Evolutionary conservation across 2,113 vertebrate species (phyloP).

Genomic region (Sakesphorus luctuosus): DNA sequence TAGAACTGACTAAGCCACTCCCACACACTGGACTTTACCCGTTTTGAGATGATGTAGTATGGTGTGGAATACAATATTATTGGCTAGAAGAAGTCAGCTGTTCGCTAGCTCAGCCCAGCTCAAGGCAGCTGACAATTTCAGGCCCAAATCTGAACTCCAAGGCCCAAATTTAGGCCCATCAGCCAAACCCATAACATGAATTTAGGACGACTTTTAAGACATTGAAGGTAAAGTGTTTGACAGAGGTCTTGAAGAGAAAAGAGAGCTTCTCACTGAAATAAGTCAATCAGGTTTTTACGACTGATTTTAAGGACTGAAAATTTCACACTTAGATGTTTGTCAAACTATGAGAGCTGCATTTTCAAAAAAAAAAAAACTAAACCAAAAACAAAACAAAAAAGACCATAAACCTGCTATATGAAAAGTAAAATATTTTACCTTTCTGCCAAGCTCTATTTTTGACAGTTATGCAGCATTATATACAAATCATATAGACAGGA

Average conservation of each 20-base stretch:
- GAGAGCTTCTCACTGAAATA: not conserved
- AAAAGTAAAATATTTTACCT: constrained; percentile 24
- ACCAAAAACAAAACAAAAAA: not conserved
- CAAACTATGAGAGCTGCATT: not conserved
- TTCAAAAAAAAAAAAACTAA: not conserved
- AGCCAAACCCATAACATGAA: no score
- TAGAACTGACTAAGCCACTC: no score
- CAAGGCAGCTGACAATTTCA: no score
- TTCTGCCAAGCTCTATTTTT: not conserved
- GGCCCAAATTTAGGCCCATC: no score
- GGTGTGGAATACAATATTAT: no score
- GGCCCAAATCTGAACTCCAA: no score
- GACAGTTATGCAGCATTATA: not conserved
- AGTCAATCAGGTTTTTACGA: not conserved
- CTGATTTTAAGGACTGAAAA: not conserved
- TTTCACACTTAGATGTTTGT: not conserved
- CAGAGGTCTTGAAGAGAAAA: not conserved
- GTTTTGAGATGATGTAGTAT: no score
- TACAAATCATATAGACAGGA: not conserved
- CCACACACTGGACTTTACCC: no score
- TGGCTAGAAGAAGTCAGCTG: no score
- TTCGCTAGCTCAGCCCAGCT: no score
- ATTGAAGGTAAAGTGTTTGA: not conserved
- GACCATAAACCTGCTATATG: not conserved
- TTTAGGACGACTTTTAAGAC: not conserved